Percentiles rank a stretch among this genome's conserved stretches.
phyloP scores from a whole-genome alignment of 2,888 invertebrate genomes.

The Scaptomyza polygonia region DNA sequence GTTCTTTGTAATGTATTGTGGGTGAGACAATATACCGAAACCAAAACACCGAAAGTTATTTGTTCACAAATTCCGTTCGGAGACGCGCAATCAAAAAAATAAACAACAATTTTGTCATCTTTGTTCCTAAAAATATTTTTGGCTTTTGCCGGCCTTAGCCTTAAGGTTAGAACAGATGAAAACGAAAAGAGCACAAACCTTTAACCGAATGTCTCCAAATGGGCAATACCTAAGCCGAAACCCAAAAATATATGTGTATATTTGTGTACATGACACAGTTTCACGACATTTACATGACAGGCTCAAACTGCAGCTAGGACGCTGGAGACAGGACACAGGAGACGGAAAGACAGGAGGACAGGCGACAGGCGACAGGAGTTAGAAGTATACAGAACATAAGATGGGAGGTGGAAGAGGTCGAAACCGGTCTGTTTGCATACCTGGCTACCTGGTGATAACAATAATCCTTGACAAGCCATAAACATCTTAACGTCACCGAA shows the following conservation, averaged over 20 bases:
- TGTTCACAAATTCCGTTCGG: conserved; percentile 59
- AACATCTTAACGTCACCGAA: conserved; percentile 74
- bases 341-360: not conserved
- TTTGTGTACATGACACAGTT: conserved; percentile 27
- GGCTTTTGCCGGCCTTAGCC: conserved; percentile 17
- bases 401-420: not conserved
- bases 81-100: conserved; percentile 3
- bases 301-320: conserved; percentile 23
- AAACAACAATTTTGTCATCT: conserved; percentile 22
- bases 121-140: conserved; percentile 34
- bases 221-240: conserved; percentile 7
- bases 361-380: not conserved
- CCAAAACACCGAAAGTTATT: no score
- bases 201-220: conserved; percentile 22
- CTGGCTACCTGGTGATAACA: conserved; percentile 78
- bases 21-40: no score
- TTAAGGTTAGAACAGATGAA: conserved; percentile 62
- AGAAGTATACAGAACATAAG: not conserved
- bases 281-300: conserved; percentile 70
- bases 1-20: no score
- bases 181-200: conserved; percentile 22
- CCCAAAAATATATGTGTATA: not conserved
- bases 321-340: not conserved
- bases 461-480: conserved; percentile 80
- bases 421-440: conserved; percentile 71